phyloP scores from a whole-genome alignment of 2,888 invertebrate species.

The Orchesellides sinensis region DNA sequence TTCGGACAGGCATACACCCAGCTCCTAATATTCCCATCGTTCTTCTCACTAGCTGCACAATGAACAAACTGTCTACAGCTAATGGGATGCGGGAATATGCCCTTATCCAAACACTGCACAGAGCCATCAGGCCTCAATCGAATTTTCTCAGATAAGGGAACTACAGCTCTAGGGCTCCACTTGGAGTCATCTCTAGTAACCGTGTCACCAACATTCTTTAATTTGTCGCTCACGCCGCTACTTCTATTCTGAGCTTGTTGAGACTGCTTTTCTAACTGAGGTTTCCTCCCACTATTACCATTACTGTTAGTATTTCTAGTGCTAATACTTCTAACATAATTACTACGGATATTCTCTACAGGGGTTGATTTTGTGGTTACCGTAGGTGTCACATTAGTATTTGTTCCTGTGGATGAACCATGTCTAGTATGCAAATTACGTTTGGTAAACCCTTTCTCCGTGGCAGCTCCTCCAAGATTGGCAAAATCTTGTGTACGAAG shows the following conservation, averaged over 20 bases:
- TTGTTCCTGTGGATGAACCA: not conserved
- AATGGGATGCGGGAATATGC: constrained; percentile 93
- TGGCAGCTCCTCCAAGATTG: constrained; percentile 2
- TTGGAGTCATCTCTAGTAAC: constrained; percentile 14
- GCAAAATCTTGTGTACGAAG: constrained; percentile 54
- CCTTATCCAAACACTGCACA: constrained; percentile 91
- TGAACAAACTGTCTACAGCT: constrained; percentile 95
- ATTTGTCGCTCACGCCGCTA: too few relatives aligned
- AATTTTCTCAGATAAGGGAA: constrained; percentile 77
- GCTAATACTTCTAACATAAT: constrained; percentile 32
- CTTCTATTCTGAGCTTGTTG: constrained; percentile 11
- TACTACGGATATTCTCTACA: not conserved
- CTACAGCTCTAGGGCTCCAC: constrained; percentile 68
- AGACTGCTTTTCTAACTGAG: too few relatives aligned
- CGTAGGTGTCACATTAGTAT: not conserved
- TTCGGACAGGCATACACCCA: constrained; percentile 94
- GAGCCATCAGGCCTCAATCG: constrained; percentile 82
- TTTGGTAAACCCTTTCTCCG: constrained; percentile 65
- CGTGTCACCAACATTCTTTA: not conserved
- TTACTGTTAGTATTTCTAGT: constrained; percentile 17
- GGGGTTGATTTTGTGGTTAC: not conserved
- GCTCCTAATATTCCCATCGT: constrained; percentile 83
- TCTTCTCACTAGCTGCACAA: constrained; percentile 88
- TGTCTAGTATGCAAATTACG: constrained; percentile 63
- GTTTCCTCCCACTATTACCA: too few relatives aligned